Conservation (phyloP, 30 jellyfish, hydroid and myxozoan species). For the Morbakka virulenta region DNA sequence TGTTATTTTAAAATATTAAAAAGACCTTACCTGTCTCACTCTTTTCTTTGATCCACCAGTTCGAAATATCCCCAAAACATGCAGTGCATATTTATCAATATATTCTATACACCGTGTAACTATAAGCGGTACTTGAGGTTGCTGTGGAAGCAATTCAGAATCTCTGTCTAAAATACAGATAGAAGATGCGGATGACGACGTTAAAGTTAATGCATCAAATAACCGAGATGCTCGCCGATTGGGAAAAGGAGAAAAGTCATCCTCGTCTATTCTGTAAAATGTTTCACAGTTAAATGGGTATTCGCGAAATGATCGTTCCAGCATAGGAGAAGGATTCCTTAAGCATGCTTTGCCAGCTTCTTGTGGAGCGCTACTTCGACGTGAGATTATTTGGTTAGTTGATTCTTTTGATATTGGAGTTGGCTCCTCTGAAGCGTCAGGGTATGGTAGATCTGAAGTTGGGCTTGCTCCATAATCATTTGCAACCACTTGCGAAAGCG, state of each 20-base stretch:
- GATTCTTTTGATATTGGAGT: too few relatives aligned
- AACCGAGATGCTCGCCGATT: slow-evolving; percentile 74
- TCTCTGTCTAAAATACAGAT: slow-evolving; percentile 83
- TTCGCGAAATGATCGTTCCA: too few relatives aligned
- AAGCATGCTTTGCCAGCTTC: too few relatives aligned
- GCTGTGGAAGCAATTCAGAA: slow-evolving; percentile 74
- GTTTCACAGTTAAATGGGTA: not conserved
- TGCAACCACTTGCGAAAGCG: slow-evolving; percentile 86
- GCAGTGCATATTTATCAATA: slow-evolving; percentile 69
- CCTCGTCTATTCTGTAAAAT: not conserved
- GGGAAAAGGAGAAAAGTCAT: too few relatives aligned
- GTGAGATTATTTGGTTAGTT: too few relatives aligned
- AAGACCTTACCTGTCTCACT: slow-evolving; percentile 87
- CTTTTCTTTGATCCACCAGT: slow-evolving; percentile 97
- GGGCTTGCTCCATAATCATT: slow-evolving; percentile 68
- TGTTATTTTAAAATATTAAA: too few relatives aligned
- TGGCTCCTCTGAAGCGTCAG: not conserved
- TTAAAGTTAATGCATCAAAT: slow-evolving; percentile 83
- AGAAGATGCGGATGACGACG: slow-evolving; percentile 97
- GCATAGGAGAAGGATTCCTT: too few relatives aligned
- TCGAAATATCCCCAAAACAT: slow-evolving; percentile 82
- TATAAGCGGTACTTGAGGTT: slow-evolving; percentile 83
- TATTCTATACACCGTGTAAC: slow-evolving; percentile 61
- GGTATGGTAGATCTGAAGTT: not conserved
- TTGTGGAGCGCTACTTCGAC: not conserved